phyloP scores from a whole-genome alignment of 2,888 invertebrate genomes.

The Apodemia zela region DNA sequence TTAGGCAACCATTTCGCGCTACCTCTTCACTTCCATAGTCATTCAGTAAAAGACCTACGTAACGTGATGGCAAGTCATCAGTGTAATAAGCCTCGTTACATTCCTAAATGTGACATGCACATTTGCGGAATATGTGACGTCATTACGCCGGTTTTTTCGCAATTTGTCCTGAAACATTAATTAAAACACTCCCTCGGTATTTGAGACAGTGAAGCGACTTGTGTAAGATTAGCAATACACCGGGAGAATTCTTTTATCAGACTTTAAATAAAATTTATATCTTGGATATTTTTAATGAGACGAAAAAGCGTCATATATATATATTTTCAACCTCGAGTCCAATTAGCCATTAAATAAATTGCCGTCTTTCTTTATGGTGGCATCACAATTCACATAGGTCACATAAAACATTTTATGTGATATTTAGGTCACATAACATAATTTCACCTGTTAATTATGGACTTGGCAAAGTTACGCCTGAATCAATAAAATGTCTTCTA shows the following conservation, averaged over 20 bases:
- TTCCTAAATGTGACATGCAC: slow-evolving; percentile 35
- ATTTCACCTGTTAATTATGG: no score
- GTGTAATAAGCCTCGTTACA: slow-evolving; percentile 60
- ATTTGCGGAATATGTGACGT: slow-evolving; percentile 41
- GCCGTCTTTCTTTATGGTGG: no score
- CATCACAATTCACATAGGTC: no score
- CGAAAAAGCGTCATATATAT: no score
- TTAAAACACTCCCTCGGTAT: slow-evolving; percentile 62
- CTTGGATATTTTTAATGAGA: no score
- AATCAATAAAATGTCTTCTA: no score
- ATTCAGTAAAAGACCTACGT: slow-evolving; percentile 51
- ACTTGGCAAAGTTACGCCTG: no score
- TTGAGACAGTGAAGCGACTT: slow-evolving; percentile 53
- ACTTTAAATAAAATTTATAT: background rate
- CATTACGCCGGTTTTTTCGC: slow-evolving; percentile 60
- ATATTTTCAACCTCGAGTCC: no score
- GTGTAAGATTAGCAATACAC: slow-evolving; percentile 39
- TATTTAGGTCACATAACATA: no score
- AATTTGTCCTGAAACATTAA: slow-evolving; percentile 64
- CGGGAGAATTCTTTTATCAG: slow-evolving; percentile 24
- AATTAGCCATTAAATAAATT: no score
- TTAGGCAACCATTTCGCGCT: slow-evolving; percentile 40
- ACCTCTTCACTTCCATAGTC: slow-evolving; percentile 62
- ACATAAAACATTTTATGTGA: no score
- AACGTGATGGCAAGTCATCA: slow-evolving; percentile 49